Evolutionary conservation across 2,888 invertebrate genomes (phyloP).

Genomic region (Philaethria dido): DNA sequence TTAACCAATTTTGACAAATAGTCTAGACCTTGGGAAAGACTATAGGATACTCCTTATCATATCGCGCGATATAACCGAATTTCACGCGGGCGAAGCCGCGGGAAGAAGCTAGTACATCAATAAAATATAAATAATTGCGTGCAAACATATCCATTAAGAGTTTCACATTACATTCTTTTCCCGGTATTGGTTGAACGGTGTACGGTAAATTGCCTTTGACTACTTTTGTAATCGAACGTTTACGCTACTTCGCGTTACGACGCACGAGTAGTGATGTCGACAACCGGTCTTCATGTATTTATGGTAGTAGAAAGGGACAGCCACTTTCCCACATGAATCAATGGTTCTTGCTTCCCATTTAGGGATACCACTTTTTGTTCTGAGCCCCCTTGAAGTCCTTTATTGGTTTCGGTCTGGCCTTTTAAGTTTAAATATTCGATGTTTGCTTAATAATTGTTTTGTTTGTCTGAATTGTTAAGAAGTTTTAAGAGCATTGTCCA

Average conservation of each 20-base stretch:
- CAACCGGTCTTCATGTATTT: constrained; percentile 35
- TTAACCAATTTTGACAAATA: too few relatives aligned
- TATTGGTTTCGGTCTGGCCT: constrained; percentile 30
- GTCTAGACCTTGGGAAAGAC: too few relatives aligned
- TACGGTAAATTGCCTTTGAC: constrained; percentile 42
- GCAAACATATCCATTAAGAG: constrained; percentile 2
- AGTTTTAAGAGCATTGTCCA: neutral
- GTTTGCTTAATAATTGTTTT: constrained; percentile 18
- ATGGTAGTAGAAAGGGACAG: constrained; percentile 57
- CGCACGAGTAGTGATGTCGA: constrained; percentile 7
- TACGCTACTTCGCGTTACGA: constrained; percentile 36
- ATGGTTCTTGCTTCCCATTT: constrained; percentile 58
- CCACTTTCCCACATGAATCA: constrained; percentile 69
- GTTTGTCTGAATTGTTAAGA: neutral
- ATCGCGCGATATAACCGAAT: too few relatives aligned
- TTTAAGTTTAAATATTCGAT: constrained; percentile 20
- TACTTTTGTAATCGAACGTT: constrained; percentile 36
- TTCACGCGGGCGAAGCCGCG: too few relatives aligned
- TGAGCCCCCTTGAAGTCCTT: constrained; percentile 35
- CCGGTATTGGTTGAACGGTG: constrained; percentile 20
- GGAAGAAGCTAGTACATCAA: too few relatives aligned
- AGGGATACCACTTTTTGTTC: constrained; percentile 44
- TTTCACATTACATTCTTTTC: constrained; percentile 21
- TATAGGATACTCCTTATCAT: too few relatives aligned
- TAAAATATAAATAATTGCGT: constrained; percentile 18